These are phyloP conservation scores for Tipula helvola DNA, from an alignment of 2,888 invertebrate genomes.

Conservation along the genomic window DNA sequence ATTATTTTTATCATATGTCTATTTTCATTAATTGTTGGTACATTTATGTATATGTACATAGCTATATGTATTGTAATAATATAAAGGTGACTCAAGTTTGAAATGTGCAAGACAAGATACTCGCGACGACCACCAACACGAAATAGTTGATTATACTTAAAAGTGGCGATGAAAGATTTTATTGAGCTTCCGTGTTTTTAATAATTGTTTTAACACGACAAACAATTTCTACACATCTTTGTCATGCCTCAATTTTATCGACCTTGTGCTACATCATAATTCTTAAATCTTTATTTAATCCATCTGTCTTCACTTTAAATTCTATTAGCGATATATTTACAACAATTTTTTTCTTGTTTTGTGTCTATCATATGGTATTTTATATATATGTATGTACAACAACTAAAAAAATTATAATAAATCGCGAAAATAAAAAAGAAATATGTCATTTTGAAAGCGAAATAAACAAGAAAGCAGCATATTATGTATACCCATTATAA, in stretches of 20 bases:
- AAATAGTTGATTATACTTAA: neutral
- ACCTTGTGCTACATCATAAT: neutral
- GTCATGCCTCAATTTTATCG: neutral
- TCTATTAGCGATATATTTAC: neutral
- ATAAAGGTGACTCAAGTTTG: neutral
- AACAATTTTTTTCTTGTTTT: neutral
- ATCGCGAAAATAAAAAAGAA: neutral
- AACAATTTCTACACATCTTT: neutral
- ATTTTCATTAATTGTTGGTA: neutral
- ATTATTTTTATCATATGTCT: neutral
- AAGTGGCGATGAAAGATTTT: too few species aligned
- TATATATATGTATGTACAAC: neutral
- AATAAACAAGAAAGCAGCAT: neutral
- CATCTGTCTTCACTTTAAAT: conserved; percentile 4
- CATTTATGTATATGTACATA: too few species aligned
- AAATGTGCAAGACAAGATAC: neutral
- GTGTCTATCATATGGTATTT: neutral
- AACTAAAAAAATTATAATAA: neutral
- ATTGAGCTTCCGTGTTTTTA: neutral
- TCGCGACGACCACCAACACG: neutral
- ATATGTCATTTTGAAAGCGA: neutral
- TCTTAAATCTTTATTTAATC: neutral
- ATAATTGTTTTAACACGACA: neutral
- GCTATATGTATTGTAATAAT: neutral
- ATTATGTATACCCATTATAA: neutral